Conservation (phyloP, 2,113 vertebrate genomes). For the Crotophaga sulcirostris region DNA sequence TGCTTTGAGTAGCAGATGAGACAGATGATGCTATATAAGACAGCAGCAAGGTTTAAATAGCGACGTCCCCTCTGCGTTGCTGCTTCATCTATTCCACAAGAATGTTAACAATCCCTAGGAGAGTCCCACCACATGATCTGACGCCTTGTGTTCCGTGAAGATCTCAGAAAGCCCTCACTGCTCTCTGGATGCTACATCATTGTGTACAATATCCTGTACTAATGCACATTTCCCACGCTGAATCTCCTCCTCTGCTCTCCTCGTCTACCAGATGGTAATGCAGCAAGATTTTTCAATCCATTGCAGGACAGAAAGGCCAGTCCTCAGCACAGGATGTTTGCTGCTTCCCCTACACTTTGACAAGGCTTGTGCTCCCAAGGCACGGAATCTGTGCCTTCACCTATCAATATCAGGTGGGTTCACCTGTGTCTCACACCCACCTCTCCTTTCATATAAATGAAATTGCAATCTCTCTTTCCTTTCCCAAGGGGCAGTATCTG, state of each 20-base stretch:
- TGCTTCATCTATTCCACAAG: background rate
- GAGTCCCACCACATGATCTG: background rate
- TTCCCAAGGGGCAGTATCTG: rapidly evolving
- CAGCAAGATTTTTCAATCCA: background rate
- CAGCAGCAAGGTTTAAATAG: background rate
- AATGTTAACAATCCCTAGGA: background rate
- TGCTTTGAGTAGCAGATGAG: background rate
- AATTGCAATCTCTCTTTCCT: rapidly evolving
- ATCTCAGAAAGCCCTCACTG: background rate
- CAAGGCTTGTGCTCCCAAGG: background rate
- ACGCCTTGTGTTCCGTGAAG: background rate
- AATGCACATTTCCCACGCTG: background rate
- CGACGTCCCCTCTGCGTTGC: background rate
- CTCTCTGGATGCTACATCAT: background rate
- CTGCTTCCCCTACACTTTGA: background rate
- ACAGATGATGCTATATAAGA: background rate
- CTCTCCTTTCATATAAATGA: background rate
- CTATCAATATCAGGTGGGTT: background rate
- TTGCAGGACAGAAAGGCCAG: background rate
- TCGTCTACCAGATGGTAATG: background rate
- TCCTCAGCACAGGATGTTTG: background rate
- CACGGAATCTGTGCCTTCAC: background rate
- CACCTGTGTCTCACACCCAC: background rate
- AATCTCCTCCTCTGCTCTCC: background rate
- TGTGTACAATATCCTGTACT: background rate